Evolutionary conservation across 1,140 invertebrate species (phyloP), one percentile per base, ranked within the genome.

Genomic region (Rhagoletis pomonella): DNA sequence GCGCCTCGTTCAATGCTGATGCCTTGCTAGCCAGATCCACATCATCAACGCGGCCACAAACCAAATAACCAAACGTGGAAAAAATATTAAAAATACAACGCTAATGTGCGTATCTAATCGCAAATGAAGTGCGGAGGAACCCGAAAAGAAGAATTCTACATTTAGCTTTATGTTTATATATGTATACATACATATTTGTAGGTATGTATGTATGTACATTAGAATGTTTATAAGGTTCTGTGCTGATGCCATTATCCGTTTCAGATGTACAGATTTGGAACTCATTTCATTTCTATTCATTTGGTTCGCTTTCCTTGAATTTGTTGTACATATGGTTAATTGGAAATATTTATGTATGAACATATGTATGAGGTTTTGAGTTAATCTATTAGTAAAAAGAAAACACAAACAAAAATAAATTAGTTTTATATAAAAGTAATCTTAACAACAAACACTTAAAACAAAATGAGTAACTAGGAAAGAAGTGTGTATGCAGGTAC

Each of bases 91-190:
- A 42, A 42, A 85, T 29, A 64, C 59, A 44, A 65, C 85, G 62
- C 85, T 86, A 87, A 87, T 87, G 86, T 87, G 86, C 86, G 62
- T 87, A 87, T 87, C 86, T 87, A 87, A 87, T 73, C 86, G 67
- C 86, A 87, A 87, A 87, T 87, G 67, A 87, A 87, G 86, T 87
- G 86, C 42, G 86, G 86, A 87, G 50, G 60, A 87, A 73, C 50
- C 50, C 73, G n/a, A 81, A 58, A 81, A 73, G 67, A 73, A 81
- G 73, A 81, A 81, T 62, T 86, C 62, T 64, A 47, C 50, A 86
- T 62, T 86, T 86, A 39, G 58, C 39, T 86, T 50, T 50, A 81
- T 81, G 6, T 7, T 0, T 44, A n/a, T 29, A 55, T 55, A 55
- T 55, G 50, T 55, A 1, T 55, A 10, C 10, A 55, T 3, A 55